phyloP scores from a whole-genome alignment of 2,797 vertebrate genomes.

The Oreochromis grahami region DNA sequence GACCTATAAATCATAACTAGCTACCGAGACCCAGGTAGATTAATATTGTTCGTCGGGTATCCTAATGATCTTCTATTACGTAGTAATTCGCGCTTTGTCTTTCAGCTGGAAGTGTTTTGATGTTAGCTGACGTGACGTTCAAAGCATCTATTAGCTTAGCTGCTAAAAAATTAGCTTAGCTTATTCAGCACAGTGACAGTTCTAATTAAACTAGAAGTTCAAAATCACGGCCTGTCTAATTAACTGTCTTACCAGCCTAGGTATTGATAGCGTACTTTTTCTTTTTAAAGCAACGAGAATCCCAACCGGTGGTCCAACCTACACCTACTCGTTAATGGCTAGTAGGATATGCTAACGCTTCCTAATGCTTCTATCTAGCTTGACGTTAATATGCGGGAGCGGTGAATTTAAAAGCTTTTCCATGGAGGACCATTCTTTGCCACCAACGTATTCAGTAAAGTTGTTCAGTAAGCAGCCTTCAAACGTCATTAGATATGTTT shows the following conservation, averaged over 20 bases:
- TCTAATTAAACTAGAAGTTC: neutral
- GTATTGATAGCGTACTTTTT: neutral
- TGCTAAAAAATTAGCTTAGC: neutral
- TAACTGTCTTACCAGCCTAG: neutral
- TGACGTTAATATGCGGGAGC: neutral
- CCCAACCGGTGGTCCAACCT: neutral
- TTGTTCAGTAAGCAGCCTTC: neutral
- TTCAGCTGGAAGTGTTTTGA: neutral
- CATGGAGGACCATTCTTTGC: neutral
- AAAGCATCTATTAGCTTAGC: neutral
- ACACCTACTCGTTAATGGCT: neutral
- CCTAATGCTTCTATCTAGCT: neutral
- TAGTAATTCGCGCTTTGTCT: neutral
- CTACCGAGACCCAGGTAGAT: neutral
- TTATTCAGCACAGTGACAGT: neutral
- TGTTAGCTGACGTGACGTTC: slow-evolving; percentile 41
- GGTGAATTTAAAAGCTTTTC: neutral
- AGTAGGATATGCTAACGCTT: neutral
- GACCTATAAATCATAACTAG: slow-evolving; percentile 6
- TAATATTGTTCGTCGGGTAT: too few species aligned
- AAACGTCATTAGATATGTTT: neutral
- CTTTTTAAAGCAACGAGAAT: neutral
- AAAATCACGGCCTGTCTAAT: neutral
- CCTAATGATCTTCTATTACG: accelerated
- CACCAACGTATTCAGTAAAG: neutral